A percentile compares a stretch with the other conserved stretches of the same genome.
Conservation (phyloP, 2,888 invertebrate species). For the Timema podura region DNA sequence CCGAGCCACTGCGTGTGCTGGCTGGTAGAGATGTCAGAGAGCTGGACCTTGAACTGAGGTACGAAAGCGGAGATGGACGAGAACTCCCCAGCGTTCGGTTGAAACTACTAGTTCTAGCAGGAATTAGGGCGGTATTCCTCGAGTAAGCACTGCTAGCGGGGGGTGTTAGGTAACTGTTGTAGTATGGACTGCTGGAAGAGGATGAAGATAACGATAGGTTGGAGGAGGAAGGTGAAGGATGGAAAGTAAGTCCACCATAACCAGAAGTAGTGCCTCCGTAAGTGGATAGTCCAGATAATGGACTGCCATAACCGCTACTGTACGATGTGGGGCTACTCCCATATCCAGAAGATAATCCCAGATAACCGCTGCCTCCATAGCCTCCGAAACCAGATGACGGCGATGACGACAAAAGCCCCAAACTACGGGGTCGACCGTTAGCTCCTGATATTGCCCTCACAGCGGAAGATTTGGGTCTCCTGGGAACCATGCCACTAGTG, state of each 20-base stretch:
- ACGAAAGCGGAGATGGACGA: conserved; percentile 25
- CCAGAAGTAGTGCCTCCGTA: conserved; percentile 62
- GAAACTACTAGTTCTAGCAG: conserved; percentile 26
- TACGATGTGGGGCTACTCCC: conserved; percentile 18
- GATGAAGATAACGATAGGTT: conserved; percentile 23
- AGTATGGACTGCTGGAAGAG: conserved; percentile 18
- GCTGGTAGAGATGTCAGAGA: conserved; percentile 27
- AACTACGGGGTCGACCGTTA: conserved; percentile 39
- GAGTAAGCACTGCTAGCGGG: conserved; percentile 15
- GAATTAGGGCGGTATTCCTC: conserved; percentile 14
- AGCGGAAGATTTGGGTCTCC: conserved; percentile 24
- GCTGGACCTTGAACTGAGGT: conserved; percentile 42
- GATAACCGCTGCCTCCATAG: conserved; percentile 15
- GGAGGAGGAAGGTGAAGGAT: conserved; percentile 48
- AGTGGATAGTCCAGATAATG: conserved; percentile 41
- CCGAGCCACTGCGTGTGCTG: conserved; percentile 49
- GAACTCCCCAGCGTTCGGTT: conserved; percentile 22
- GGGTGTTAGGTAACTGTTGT: conserved; percentile 23
- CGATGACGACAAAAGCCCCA: conserved; percentile 4
- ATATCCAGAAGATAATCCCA: neutral
- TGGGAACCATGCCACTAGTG: conserved; percentile 21
- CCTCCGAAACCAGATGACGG: conserved; percentile 11
- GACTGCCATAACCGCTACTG: conserved; percentile 20
- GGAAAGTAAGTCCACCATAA: conserved; percentile 64
- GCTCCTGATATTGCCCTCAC: conserved; percentile 9